Evolutionary conservation across 2,888 invertebrate genomes (phyloP), one percentile per base, ranked within the genome.

Genomic region (Cinara cedri): DNA sequence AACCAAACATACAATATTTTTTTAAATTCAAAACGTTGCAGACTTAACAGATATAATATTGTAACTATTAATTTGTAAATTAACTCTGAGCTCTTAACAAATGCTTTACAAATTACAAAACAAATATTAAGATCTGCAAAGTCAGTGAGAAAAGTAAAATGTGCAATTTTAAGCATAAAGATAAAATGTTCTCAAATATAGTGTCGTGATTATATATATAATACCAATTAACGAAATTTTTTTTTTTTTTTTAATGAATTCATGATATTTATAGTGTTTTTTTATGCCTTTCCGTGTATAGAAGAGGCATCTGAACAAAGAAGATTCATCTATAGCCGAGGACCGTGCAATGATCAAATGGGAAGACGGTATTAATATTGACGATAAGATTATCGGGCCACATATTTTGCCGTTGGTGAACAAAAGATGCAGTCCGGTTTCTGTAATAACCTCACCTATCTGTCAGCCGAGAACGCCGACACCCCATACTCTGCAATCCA

Each of bases 391-490:
- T 46, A 49, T 51, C 51, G 34, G 14, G 51, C 63, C 76, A 34
- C 81, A 82, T 55, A 80, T 51, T 21, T 81, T 68, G 13, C 80
- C 75, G n/a, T 74, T 81, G 57, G 49, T 75, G 21, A 82, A 82
- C 49, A 70, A 70, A 26, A 81, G 83, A 55, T 83, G 84, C 63
- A 84, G 84, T 81, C 84, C 84, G 2, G 84, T 84, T 70, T 84
- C 84, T 3, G 84, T 84, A 49, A 84, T 84, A 65, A 84, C 84
- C 13, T 84, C 84, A n/a, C 84, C 84, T 24, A 75, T 83, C 24
- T 81, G 83, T 66, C 74, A 46, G 34, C 46, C 51, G 8, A 72
- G 26, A 66, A 42, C 81, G 16, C 82, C 82, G 34, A 44, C 81
- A n/a, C 81, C 70, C 16, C 82, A 83, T 60, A 84, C 83, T 80